Conservation (phyloP, 2,797 vertebrate genomes). For the Coranthus polyacanthus region DNA sequence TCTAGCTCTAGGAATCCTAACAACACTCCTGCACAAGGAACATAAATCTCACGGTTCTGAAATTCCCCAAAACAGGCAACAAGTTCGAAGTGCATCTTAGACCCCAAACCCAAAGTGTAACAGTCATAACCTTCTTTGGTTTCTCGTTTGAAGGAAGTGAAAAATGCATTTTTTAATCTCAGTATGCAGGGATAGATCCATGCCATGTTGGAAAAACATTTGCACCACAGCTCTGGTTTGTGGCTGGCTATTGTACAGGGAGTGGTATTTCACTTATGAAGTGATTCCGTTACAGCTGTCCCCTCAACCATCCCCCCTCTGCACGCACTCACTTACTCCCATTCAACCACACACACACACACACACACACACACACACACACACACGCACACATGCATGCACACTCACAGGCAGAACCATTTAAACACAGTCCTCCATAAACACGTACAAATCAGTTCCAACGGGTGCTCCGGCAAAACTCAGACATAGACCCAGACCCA, state of each 20-base stretch:
- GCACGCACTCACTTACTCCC: conserved; percentile 79
- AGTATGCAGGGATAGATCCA: conserved; percentile 84
- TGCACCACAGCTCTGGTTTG: conserved; percentile 90
- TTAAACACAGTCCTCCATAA: conserved; percentile 77
- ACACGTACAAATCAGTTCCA: conserved; percentile 74
- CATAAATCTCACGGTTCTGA: conserved; percentile 17
- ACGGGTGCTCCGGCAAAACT: conserved; percentile 63
- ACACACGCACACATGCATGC: conserved; percentile 28
- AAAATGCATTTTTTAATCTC: conserved; percentile 81
- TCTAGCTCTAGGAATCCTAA: conserved; percentile 21
- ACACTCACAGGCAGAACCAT: conserved; percentile 54
- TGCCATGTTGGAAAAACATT: conserved; percentile 91
- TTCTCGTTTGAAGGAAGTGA: conserved; percentile 79
- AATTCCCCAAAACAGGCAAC: conserved; percentile 39
- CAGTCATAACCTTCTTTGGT: conserved; percentile 69
- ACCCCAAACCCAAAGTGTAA: conserved; percentile 49
- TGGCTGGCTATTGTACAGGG: conserved; percentile 90
- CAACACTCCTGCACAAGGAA: conserved; percentile 25
- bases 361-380: conserved; percentile 34
- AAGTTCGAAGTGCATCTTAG: conserved; percentile 46
- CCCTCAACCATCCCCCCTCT: conserved; percentile 75
- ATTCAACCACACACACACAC: conserved; percentile 75
- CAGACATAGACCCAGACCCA: conserved; percentile 70
- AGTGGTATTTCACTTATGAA: conserved; percentile 93
- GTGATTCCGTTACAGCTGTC: conserved; percentile 89